Conservation (phyloP, 2,797 vertebrate species). For the Acanthiza pusilla region DNA sequence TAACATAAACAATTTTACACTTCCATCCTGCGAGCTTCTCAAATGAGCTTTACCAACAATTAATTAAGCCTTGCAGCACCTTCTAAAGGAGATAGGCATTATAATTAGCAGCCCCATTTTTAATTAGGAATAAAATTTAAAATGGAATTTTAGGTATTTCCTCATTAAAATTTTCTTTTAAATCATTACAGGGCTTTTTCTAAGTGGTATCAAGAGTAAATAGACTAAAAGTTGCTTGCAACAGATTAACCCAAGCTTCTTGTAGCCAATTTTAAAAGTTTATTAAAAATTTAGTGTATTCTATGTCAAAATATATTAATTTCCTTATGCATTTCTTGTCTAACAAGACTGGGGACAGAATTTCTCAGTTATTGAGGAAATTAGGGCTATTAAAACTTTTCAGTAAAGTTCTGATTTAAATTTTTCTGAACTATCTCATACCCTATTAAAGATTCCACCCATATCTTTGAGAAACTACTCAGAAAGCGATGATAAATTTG, state of each 20-base stretch:
- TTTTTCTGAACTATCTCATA: not conserved
- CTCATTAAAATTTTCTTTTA: not conserved
- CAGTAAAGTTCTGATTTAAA: not conserved
- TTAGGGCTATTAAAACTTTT: not conserved
- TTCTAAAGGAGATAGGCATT: constrained; percentile 30
- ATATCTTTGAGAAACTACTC: not conserved
- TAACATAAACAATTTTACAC: not conserved
- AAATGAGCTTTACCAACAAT: constrained; percentile 26
- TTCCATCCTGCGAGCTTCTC: not conserved
- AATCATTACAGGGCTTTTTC: not conserved
- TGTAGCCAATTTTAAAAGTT: not conserved
- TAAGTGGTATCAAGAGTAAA: not conserved
- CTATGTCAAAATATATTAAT: not conserved
- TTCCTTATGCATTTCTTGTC: not conserved
- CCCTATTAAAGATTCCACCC: not conserved
- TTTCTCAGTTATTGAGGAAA: not conserved
- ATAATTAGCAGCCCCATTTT: constrained; percentile 40
- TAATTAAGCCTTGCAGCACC: constrained; percentile 52
- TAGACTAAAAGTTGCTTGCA: not conserved
- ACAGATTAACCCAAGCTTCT: not conserved
- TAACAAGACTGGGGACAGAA: not conserved
- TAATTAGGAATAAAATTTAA: constrained; percentile 45
- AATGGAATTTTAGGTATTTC: constrained; percentile 23
- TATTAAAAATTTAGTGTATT: not conserved
- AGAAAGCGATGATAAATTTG: not conserved